Conservation (phyloP, 2,797 vertebrate species). For the Clarias platycephalus region DNA sequence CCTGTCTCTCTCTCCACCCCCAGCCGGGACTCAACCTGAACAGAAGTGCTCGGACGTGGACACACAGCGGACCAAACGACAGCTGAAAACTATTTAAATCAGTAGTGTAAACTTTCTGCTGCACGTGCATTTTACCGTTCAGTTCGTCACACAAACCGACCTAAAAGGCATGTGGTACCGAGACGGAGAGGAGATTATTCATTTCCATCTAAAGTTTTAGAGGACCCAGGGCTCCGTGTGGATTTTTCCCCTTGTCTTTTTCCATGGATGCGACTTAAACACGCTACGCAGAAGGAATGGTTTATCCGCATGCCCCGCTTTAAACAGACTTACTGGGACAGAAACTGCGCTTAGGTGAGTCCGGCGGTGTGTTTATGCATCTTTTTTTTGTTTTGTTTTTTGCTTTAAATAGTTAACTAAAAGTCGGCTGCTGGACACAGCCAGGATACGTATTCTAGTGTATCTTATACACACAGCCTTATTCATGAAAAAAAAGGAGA, state of each 20-base stretch:
- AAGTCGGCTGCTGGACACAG: too few relatives aligned
- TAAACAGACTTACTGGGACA: slow-evolving; percentile 8
- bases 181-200: slow-evolving; percentile 16
- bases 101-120: not conserved
- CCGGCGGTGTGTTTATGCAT: not conserved
- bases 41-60: slow-evolving; percentile 68
- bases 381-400: not conserved
- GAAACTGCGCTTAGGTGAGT: slow-evolving; percentile 46
- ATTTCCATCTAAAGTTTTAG: slow-evolving; percentile 16
- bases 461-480: too few relatives aligned
- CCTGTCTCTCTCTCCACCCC: slow-evolving; percentile 72
- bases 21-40: slow-evolving; percentile 66
- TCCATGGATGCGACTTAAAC: slow-evolving; percentile 57
- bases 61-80: slow-evolving; percentile 58
- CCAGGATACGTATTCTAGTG: too few relatives aligned
- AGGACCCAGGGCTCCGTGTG: slow-evolving; percentile 57
- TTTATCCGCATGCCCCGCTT: slow-evolving; percentile 30
- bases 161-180: slow-evolving; percentile 22
- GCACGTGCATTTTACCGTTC: not conserved
- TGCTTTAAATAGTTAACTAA: not conserved
- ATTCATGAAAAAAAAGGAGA: not conserved
- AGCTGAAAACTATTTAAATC: not conserved
- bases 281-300: slow-evolving; percentile 51
- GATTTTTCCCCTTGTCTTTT: slow-evolving; percentile 5
- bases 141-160: not conserved